Evolutionary conservation across 2,113 vertebrate species (phyloP).

Genomic region (Oostethus manadensis): DNA sequence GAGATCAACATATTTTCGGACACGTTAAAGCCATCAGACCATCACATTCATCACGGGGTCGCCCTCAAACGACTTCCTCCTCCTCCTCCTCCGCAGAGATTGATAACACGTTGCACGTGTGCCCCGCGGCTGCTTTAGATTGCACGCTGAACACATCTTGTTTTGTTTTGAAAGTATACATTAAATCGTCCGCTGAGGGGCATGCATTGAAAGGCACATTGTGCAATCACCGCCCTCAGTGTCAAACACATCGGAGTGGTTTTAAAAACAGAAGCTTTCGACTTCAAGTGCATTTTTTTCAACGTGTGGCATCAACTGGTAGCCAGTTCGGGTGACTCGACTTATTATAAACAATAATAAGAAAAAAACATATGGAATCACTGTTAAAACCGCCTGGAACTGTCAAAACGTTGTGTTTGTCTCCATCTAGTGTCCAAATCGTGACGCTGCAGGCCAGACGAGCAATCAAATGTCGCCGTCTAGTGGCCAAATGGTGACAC

Average conservation of each 20-base stretch:
- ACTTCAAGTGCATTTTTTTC: not conserved
- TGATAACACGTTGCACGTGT: slow-evolving; percentile 58
- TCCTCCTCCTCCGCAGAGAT: slow-evolving; percentile 36
- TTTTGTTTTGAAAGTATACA: not conserved
- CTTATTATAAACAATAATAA: too few species aligned
- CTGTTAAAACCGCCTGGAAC: too few species aligned
- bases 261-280: not conserved
- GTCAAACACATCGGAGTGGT: not conserved
- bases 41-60: slow-evolving; percentile 66
- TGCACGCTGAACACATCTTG: slow-evolving; percentile 1
- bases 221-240: slow-evolving; percentile 3
- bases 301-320: too few species aligned
- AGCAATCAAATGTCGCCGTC: not conserved
- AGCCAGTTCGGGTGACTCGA: too few species aligned
- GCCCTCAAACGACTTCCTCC: slow-evolving; percentile 44
- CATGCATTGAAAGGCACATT: not conserved
- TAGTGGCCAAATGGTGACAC: too few species aligned
- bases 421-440: not conserved
- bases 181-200: not conserved
- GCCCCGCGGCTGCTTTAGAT: slow-evolving; percentile 20
- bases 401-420: not conserved
- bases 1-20: slow-evolving; percentile 28
- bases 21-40: slow-evolving; percentile 63
- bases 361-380: not conserved
- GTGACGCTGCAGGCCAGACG: too few species aligned